These are phyloP conservation scores for Fregata magnificens DNA, from an alignment of 2,113 vertebrate species.

Conservation along the genomic window DNA sequence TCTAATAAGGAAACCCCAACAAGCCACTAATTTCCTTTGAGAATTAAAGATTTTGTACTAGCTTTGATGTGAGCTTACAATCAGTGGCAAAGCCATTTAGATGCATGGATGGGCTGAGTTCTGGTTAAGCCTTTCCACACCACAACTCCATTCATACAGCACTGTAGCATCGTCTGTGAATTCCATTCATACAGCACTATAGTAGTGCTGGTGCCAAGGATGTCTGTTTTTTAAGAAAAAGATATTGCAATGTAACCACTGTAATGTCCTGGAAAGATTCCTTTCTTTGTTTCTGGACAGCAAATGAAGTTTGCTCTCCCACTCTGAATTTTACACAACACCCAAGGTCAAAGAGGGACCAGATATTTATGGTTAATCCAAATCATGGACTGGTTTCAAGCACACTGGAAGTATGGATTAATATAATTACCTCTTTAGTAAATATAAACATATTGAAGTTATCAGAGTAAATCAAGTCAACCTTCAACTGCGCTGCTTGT, in stretches of 20 bases:
- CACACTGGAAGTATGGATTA: neutral
- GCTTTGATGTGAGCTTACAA: neutral
- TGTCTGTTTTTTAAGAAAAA: neutral
- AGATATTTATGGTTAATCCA: neutral
- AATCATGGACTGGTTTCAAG: neutral
- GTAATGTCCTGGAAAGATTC: conserved; percentile 16
- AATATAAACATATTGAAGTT: neutral
- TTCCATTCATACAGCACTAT: conserved; percentile 15
- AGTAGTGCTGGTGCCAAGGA: neutral
- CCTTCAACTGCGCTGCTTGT: neutral
- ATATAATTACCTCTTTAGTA: neutral
- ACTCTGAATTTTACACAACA: neutral
- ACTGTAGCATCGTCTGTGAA: neutral
- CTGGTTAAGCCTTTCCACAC: neutral
- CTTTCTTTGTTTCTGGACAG: conserved; percentile 15
- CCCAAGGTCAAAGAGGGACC: neutral
- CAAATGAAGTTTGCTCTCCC: neutral
- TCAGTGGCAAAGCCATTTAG: neutral
- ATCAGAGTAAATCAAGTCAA: neutral
- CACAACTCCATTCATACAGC: conserved; percentile 6
- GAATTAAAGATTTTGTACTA: neutral
- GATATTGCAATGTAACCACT: conserved; percentile 12
- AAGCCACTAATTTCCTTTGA: neutral
- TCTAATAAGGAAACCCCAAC: neutral
- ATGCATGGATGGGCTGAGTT: neutral